Evolutionary conservation across 2,888 invertebrate species (phyloP), one percentile per base, ranked within the genome.

Genomic region (Hirtodrosophila cameraria): DNA sequence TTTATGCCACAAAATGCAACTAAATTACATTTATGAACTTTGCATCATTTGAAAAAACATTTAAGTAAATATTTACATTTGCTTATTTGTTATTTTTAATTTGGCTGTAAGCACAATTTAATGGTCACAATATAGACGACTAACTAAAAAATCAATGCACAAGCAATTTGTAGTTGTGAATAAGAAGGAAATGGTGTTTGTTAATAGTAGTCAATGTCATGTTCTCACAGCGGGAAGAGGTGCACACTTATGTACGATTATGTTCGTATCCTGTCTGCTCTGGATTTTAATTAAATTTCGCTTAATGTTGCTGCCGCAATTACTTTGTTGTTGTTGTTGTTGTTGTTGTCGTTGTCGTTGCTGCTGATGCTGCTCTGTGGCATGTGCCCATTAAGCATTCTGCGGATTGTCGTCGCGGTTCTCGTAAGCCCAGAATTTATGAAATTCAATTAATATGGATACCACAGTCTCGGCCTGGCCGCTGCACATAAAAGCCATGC

Each of bases 341-440:
- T 45, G 41, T 2, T 53, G 52, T 27, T 33, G n/a, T n/a, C n/a
- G n/a, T n/a, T n/a, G n/a, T n/a, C n/a, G 33, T n/a, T 38, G 38
- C 3, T 23, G 36, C 15, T 35, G 23, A 11, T 31, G 45, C 25
- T 31, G 15, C 33, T 8, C 11, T 31, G 31, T 31, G 68, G 52
- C 61, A 62, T 65, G 48, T 38, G 36, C 41, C 48, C 67, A 79
- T 85, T 86, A 88, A 75, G 87, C 88, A 80, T 87, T 88, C 70
- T 88, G 88, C 48, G 83, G 84, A 64, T 80, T 81, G 63, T 89
- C 88, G 92, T 98, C 98, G 73, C 98, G 92, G 90, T 97, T 97
- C 92, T 99, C 99, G 88, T 99, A 97, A 0, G 96, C 96, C 97
- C 97, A 97, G 92, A 99, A 99, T 43, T 98, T 97, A 90, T 98